Evolutionary conservation across 37 sponge, comb jelly and placozoan species (phyloP).

Genomic region (Geodia barretti): DNA sequence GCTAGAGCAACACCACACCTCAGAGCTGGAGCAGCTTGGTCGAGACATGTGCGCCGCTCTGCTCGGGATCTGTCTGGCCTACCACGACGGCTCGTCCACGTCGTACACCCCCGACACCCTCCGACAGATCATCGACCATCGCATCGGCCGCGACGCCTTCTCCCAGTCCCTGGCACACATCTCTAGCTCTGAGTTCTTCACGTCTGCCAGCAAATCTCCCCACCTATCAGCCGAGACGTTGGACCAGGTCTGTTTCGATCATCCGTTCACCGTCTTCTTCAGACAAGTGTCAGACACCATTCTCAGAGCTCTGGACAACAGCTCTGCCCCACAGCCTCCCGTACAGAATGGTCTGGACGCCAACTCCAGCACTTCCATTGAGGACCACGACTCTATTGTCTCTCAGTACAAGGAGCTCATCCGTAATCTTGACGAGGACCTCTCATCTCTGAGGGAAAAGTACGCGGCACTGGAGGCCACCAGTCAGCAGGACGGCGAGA

Average conservation of each 20-base stretch:
- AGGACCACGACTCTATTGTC: constrained; percentile 85
- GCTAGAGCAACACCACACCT: constrained; percentile 56
- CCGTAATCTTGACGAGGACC: constrained; percentile 62
- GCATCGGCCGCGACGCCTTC: constrained; percentile 74
- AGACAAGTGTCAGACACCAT: constrained; percentile 53
- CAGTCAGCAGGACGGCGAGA: background rate
- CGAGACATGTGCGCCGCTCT: constrained; percentile 74
- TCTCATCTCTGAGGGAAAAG: constrained; percentile 15
- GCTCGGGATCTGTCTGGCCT: constrained; percentile 72
- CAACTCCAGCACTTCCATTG: constrained; percentile 39
- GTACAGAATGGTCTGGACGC: background rate
- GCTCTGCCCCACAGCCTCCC: background rate
- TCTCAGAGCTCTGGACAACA: constrained; percentile 37
- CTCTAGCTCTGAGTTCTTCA: constrained; percentile 66
- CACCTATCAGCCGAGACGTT: constrained; percentile 26
- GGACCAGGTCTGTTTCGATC: constrained; percentile 64
- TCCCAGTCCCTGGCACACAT: constrained; percentile 53
- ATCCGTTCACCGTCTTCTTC: constrained; percentile 60
- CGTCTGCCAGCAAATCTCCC: constrained; percentile 62
- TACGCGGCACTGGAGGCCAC: constrained; percentile 38
- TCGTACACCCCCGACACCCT: constrained; percentile 77
- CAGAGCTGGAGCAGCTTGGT: constrained; percentile 58
- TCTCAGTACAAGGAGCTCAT: constrained; percentile 84
- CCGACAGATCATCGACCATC: constrained; percentile 72
- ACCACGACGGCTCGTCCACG: constrained; percentile 53